A percentile compares a stretch with the other conserved stretches of the same genome.
These are phyloP conservation scores for Chrysaora quinquecirrha DNA, from an alignment of 30 jellyfish, hydroid and myxozoan genomes.

Conservation along the genomic window DNA sequence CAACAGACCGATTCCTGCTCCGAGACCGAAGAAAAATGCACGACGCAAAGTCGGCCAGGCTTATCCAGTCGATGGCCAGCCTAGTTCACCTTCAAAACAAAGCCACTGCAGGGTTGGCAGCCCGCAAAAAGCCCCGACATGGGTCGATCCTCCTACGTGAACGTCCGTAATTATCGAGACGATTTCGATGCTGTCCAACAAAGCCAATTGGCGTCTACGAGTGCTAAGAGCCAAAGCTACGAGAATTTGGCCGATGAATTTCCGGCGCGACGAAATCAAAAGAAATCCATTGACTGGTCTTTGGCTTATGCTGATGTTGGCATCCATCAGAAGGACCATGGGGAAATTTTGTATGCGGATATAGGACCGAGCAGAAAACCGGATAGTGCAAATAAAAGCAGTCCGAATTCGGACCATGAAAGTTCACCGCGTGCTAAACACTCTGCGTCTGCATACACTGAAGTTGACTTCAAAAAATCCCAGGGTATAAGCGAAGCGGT, in stretches of 20 bases:
- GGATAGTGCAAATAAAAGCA: neutral
- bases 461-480: slow-evolving; percentile 72
- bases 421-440: slow-evolving; percentile 19
- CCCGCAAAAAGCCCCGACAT: neutral
- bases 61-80: neutral
- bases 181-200: slow-evolving; percentile 34
- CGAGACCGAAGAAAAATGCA: slow-evolving; percentile 61
- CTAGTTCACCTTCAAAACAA: neutral
- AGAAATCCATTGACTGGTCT: slow-evolving; percentile 35
- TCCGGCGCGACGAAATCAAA: slow-evolving; percentile 28
- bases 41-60: slow-evolving; percentile 45
- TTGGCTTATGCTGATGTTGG: slow-evolving; percentile 41
- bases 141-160: slow-evolving; percentile 34
- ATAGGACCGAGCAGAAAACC: neutral
- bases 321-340: neutral
- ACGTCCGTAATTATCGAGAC: slow-evolving; percentile 50
- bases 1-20: slow-evolving; percentile 40
- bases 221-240: slow-evolving; percentile 37
- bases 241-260: slow-evolving; percentile 51
- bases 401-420: slow-evolving; percentile 30
- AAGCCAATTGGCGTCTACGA: neutral
- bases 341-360: slow-evolving; percentile 9
- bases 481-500: slow-evolving; percentile 66
- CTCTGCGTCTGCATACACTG: slow-evolving; percentile 54
- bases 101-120: neutral